A percentile compares a stretch with the other conserved stretches of the same genome.
phyloP scores from a whole-genome alignment of 2,113 vertebrate species.

The Cyanoramphus novaezelandiae region DNA sequence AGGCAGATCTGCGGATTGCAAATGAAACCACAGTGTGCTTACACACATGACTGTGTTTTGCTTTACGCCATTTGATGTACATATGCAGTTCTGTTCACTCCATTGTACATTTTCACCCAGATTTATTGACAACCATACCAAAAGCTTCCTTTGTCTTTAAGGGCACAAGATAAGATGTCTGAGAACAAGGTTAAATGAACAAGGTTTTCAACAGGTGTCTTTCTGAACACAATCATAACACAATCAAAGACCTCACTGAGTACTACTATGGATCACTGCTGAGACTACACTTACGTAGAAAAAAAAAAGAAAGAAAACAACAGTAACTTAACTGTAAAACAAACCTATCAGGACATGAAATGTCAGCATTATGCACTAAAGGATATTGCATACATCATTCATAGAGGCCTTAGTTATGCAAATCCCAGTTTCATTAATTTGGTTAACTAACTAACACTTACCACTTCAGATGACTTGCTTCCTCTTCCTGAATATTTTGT shows the following conservation, averaged over 20 bases:
- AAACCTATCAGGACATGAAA: neutral
- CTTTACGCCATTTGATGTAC: neutral
- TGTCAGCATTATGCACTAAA: neutral
- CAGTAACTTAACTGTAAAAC: neutral
- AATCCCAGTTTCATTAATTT: neutral
- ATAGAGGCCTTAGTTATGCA: neutral
- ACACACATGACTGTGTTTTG: neutral
- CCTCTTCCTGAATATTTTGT: slow-evolving; percentile 74
- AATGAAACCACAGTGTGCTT: neutral
- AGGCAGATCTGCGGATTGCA: neutral
- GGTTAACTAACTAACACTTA: slow-evolving; percentile 51
- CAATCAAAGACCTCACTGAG: neutral
- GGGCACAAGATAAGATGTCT: neutral
- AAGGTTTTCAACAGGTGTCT: neutral
- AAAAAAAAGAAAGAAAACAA: neutral
- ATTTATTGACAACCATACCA: neutral
- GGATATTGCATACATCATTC: neutral
- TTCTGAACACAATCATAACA: neutral
- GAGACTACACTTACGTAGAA: neutral
- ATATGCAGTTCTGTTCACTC: neutral
- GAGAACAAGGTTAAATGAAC: neutral
- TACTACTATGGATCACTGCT: neutral
- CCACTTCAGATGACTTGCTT: slow-evolving; percentile 81
- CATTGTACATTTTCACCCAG: neutral
- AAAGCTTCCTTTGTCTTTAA: neutral